Evolutionary conservation across 2,888 invertebrate genomes (phyloP).

Genomic region (Sinotaia quadrata): DNA sequence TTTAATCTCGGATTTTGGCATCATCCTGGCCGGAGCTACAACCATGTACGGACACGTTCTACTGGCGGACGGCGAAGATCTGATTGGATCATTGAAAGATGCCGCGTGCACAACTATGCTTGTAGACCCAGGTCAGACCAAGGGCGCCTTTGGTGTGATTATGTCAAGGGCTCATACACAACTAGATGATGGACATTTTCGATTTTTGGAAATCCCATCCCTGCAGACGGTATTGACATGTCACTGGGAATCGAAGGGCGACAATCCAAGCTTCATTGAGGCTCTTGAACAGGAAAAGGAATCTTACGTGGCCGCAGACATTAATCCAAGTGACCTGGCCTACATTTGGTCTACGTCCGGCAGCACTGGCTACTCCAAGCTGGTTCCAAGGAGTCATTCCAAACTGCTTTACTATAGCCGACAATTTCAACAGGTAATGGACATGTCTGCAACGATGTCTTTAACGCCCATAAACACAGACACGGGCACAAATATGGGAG

Average conservation of each 20-base stretch:
- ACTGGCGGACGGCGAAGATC: background rate
- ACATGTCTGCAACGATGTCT: too few relatives aligned
- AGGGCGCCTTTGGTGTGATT: background rate
- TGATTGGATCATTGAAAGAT: background rate
- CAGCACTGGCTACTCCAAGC: conserved; percentile 39
- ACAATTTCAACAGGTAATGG: too few relatives aligned
- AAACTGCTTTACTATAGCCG: too few relatives aligned
- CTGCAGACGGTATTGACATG: too few relatives aligned
- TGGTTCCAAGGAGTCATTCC: conserved; percentile 26
- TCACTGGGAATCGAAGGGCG: background rate
- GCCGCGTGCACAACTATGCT: background rate
- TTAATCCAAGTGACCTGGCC: conserved; percentile 28
- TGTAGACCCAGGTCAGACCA: background rate
- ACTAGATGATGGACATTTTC: too few relatives aligned
- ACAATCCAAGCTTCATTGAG: conserved; percentile 18
- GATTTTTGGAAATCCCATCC: too few relatives aligned
- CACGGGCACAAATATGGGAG: too few relatives aligned
- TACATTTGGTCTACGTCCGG: conserved; percentile 36
- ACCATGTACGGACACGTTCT: conserved; percentile 3
- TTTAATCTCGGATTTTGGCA: background rate
- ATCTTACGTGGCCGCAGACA: conserved; percentile 20
- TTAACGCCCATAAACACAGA: too few relatives aligned
- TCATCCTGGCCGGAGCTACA: background rate
- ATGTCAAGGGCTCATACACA: background rate
- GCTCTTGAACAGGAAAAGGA: conserved; percentile 11